Base-by-base conservation (phyloP, 37 sponge, comb jelly and placozoan genomes). In the Mnemiopsis leidyi region DNA sequence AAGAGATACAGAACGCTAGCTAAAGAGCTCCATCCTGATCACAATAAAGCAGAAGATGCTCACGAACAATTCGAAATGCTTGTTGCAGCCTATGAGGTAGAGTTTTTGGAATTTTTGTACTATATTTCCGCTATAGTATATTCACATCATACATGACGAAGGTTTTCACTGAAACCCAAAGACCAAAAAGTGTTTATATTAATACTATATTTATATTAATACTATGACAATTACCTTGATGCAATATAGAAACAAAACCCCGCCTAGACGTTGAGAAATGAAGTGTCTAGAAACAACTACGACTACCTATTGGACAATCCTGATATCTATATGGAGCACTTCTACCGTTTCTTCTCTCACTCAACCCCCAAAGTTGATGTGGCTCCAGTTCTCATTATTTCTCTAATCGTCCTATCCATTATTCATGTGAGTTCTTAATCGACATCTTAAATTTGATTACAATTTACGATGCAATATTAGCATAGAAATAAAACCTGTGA, bases 281-380 rank as follows among this genome's bases (percentile, higher is more conserved):
- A 79, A 79, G 82, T 33, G 2, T 34, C 82, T 5, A 18, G 82
- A 36, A 79, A 18, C 36, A 29, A 79, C 82, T 79, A 79, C 37
- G 82, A 79, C 36, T 79, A 79, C 82, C 36, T 79, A 16, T 23
- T 79, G 23, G 82, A 79, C 34, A 32, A 79, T 23, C 82, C 82
- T 79, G 82, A 79, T 31, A 35, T 79, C 37, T 79, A 79, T 23
- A 29, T 29, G 20, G 82, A 79, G 82, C 82, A 79, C 21, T 79
- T 79, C 21, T 79, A 79, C 82, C 34, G 82, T 7, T 79, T 79
- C 82, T 79, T 79, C 36, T 29, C 37, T 23, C 34, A 33, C 5
- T 34, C 34, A 3, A 79, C 82, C 1, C 82, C 82, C 23, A 79
- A 79, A 79, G 82, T 79, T 23, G 82, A 79, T 33, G 82, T 79